These are phyloP conservation scores for Vulpes lagopus DNA, from an alignment of 2,113 vertebrate species.

Conservation along the genomic window DNA sequence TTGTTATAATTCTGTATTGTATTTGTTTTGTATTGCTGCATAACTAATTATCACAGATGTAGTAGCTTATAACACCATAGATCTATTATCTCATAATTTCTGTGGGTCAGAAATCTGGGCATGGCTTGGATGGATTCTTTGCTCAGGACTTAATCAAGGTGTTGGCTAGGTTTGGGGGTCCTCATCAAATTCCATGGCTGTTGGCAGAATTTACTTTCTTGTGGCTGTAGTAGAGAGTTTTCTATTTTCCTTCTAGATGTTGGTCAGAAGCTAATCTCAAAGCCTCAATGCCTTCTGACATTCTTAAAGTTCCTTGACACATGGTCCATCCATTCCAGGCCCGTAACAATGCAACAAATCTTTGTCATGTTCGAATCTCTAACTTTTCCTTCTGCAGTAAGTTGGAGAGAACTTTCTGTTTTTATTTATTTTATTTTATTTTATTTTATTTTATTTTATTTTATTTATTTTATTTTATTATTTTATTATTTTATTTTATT, in stretches of 20 bases:
- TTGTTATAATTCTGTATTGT: background rate
- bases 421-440: background rate
- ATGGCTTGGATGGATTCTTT: background rate
- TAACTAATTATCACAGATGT: background rate
- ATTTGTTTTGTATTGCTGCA: background rate
- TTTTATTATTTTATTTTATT: too few species aligned
- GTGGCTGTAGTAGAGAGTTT: background rate
- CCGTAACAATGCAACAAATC: background rate
- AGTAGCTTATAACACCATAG: background rate
- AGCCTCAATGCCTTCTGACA: background rate
- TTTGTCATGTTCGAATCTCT: background rate
- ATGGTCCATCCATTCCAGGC: background rate
- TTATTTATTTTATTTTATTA: too few species aligned
- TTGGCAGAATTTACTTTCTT: background rate
- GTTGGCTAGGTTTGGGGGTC: background rate
- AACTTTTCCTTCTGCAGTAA: slow-evolving; percentile 12
- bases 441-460: too few species aligned
- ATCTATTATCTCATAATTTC: background rate
- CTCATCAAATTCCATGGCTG: background rate
- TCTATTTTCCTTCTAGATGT: background rate
- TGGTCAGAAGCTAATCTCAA: background rate
- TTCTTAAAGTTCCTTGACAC: background rate
- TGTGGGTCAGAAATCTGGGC: background rate
- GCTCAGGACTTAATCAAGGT: background rate
- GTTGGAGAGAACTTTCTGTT: background rate